These are phyloP conservation scores for Sebastes taczanowskii DNA, from an alignment of 2,797 vertebrate species.

Conservation along the genomic window DNA sequence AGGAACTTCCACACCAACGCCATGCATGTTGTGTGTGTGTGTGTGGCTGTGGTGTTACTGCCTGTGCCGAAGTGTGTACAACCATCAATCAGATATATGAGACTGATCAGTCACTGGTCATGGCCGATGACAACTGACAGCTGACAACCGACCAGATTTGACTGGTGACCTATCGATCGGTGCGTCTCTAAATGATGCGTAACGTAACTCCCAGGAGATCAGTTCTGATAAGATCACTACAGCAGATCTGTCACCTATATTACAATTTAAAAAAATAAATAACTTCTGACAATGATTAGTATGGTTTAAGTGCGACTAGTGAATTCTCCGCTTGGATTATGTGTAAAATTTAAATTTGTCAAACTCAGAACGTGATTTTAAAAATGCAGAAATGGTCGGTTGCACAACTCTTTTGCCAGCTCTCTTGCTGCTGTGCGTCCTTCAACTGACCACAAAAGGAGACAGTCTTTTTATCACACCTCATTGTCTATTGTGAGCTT, in stretches of 20 bases:
- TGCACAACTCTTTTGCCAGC: conserved; percentile 1
- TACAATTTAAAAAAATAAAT: background rate
- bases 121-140: background rate
- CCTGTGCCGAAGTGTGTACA: background rate
- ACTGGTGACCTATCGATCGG: background rate
- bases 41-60: background rate
- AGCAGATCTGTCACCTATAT: background rate
- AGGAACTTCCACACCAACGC: no score
- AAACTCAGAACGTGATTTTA: background rate
- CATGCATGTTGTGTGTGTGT: no score
- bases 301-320: background rate
- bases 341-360: background rate
- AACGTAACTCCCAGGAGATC: background rate
- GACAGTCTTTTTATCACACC: conserved; percentile 1
- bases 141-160: background rate
- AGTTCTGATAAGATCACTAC: background rate
- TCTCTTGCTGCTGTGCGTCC: background rate
- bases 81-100: background rate
- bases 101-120: background rate
- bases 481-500: background rate
- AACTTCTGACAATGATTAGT: background rate
- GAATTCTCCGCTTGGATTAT: background rate
- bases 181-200: background rate
- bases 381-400: background rate
- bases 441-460: conserved; percentile 30